Conservation (phyloP, 2,113 vertebrate species). For the Tetrax tetrax region DNA sequence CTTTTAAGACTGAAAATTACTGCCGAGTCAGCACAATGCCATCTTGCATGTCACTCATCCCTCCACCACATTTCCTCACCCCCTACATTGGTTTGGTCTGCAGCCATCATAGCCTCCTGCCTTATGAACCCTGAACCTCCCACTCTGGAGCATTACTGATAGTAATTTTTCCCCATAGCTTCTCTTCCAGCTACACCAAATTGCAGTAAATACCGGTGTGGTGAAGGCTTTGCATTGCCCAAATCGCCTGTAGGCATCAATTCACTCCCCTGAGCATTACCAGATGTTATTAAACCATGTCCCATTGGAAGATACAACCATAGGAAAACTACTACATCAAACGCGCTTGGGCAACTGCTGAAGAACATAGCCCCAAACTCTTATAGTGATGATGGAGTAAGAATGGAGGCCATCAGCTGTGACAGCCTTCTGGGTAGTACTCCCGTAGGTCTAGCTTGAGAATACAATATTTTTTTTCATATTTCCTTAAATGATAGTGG, state of each 20-base stretch:
- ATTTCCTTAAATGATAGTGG: background rate
- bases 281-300: background rate
- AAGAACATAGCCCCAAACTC: background rate
- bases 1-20: background rate
- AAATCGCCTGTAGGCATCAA: background rate
- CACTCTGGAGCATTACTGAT: background rate
- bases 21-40: background rate
- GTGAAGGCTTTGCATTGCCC: background rate
- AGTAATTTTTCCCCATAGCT: background rate
- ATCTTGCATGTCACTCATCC: background rate
- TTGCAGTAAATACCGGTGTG: background rate
- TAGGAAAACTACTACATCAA: background rate
- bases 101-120: background rate
- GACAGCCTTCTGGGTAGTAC: background rate
- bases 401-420: background rate
- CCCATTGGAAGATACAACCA: background rate
- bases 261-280: background rate
- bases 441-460: background rate
- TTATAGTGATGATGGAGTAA: background rate
- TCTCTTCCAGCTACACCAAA: background rate
- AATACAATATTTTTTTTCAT: background rate
- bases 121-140: background rate
- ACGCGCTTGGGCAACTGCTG: background rate
- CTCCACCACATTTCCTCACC: background rate
- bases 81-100: background rate